A percentile compares a stretch with the other conserved stretches of the same genome.
Evolutionary conservation across 1,140 invertebrate species (phyloP).

Genomic region (Cryptotermes secundus): DNA sequence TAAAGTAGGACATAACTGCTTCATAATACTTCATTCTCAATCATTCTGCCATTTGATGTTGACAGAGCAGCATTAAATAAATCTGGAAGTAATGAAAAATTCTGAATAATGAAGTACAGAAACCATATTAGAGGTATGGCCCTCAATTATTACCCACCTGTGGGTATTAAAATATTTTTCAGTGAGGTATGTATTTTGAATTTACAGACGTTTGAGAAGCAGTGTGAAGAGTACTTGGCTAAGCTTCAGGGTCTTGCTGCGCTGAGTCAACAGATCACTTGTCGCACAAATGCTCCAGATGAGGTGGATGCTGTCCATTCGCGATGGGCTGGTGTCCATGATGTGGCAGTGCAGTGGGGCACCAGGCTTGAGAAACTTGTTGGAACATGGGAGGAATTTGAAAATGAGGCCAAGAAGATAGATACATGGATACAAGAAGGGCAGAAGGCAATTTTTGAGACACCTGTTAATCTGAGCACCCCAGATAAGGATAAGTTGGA

Average conservation of each 20-base stretch:
- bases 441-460: slow-evolving; percentile 52
- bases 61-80: no score
- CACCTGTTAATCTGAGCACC: slow-evolving; percentile 51
- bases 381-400: slow-evolving; percentile 76
- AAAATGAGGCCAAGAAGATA: slow-evolving; percentile 67
- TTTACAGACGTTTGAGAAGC: slow-evolving; percentile 48
- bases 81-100: no score
- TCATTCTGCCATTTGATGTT: no score
- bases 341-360: slow-evolving; percentile 68
- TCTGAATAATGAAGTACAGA: no score
- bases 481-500: slow-evolving; percentile 71
- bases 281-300: slow-evolving; percentile 70
- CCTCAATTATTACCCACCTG: no score
- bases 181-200: neutral
- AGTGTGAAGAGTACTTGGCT: slow-evolving; percentile 51
- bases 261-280: slow-evolving; percentile 70
- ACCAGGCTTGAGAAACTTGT: slow-evolving; percentile 77
- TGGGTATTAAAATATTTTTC: no score
- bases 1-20: no score
- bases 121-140: no score
- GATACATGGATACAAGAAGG: slow-evolving; percentile 70
- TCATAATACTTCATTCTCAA: no score
- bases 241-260: slow-evolving; percentile 52
- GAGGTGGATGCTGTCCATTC: slow-evolving; percentile 80
- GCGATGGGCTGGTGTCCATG: slow-evolving; percentile 73